Percentiles rank a stretch among this genome's conserved stretches.
These are phyloP conservation scores for Busseola fusca DNA, from an alignment of 2,888 invertebrate species.

Conservation along the genomic window DNA sequence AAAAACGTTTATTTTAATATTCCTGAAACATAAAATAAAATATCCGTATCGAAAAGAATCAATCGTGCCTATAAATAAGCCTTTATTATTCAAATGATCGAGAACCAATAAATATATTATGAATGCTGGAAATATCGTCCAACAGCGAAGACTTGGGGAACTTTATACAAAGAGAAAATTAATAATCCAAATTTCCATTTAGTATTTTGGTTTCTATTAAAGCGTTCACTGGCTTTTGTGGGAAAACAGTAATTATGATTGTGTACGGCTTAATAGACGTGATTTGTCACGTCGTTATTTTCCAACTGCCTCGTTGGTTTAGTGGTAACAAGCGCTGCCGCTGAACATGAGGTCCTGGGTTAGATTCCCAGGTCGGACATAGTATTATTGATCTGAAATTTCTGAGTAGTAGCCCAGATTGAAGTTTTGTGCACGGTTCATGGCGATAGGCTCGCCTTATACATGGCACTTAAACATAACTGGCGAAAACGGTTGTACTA, in stretches of 20 bases:
- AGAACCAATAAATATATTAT: constrained; percentile 21
- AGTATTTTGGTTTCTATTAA: constrained; percentile 16
- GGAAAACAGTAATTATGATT: neutral
- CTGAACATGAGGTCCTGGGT: neutral
- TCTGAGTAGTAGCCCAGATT: neutral
- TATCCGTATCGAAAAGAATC: neutral
- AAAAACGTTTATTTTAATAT: neutral
- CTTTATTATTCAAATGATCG: constrained; percentile 29
- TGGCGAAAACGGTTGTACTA: neutral
- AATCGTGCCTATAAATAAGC: constrained; percentile 9
- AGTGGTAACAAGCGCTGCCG: neutral
- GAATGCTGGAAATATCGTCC: constrained; percentile 12
- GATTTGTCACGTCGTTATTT: neutral
- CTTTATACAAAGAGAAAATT: constrained; percentile 23
- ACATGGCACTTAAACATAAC: neutral
- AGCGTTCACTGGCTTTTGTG: neutral
- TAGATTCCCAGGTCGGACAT: neutral
- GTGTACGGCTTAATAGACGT: neutral
- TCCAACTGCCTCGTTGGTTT: neutral
- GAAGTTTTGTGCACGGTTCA: neutral
- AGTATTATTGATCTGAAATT: neutral
- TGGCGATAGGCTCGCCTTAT: neutral
- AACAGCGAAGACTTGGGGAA: constrained; percentile 24
- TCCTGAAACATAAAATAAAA: neutral
- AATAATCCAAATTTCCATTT: constrained; percentile 39